phyloP scores from a whole-genome alignment of 2,113 vertebrate species.

The Atractosteus spatula region DNA sequence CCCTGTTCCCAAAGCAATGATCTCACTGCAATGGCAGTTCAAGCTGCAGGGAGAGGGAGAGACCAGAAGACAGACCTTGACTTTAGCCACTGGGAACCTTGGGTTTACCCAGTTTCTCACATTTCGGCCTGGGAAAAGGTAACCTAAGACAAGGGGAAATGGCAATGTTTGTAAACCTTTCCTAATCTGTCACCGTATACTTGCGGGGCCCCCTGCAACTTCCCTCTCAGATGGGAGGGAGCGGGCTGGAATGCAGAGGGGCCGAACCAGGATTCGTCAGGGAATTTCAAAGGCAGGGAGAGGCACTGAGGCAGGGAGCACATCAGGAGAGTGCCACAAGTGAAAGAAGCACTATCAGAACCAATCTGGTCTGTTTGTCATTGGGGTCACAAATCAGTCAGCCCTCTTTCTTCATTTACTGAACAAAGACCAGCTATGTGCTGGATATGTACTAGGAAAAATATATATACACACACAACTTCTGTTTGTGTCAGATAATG shows the following conservation, averaged over 20 bases:
- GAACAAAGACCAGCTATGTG: too few species aligned
- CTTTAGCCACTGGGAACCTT: constrained; percentile 27
- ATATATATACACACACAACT: too few species aligned
- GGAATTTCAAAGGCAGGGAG: constrained; percentile 4
- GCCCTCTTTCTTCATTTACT: too few species aligned
- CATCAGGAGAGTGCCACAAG: too few species aligned
- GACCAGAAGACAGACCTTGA: neutral
- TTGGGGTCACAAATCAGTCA: neutral
- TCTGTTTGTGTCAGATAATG: too few species aligned
- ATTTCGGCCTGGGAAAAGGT: constrained; percentile 52
- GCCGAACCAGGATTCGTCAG: too few species aligned
- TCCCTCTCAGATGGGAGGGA: constrained; percentile 38
- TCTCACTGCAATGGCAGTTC: constrained; percentile 61
- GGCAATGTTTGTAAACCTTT: constrained; percentile 52
- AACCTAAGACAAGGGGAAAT: constrained; percentile 39
- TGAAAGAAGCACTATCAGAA: neutral
- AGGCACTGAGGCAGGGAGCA: neutral
- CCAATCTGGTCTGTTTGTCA: neutral
- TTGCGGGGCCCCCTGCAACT: constrained; percentile 20
- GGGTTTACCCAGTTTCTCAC: constrained; percentile 33
- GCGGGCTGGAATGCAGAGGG: constrained; percentile 50
- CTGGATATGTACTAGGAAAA: too few species aligned
- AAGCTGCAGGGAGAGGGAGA: constrained; percentile 48
- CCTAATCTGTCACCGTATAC: constrained; percentile 38
- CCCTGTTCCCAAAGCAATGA: constrained; percentile 48